Percentiles rank a stretch among this genome's conserved stretches.
These are phyloP conservation scores for Augochlora pura DNA, from an alignment of 1,140 invertebrate species.

Conservation along the genomic window DNA sequence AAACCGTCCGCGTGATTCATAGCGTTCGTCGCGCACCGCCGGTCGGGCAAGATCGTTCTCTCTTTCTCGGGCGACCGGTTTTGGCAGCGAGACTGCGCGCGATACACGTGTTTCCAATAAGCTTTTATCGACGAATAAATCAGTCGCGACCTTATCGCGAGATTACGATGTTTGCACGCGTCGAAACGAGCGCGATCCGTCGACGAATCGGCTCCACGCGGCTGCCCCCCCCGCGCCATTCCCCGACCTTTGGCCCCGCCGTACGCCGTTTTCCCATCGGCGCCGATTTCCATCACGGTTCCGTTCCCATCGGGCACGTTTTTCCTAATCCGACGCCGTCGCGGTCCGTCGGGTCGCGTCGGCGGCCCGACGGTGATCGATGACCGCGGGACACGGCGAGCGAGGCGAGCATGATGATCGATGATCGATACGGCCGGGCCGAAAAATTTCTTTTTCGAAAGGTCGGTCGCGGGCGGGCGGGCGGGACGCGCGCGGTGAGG, in stretches of 20 bases:
- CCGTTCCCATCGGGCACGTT: no score
- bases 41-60: conserved; percentile 13
- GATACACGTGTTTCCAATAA: conserved; percentile 74
- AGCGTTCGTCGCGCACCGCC: conserved; percentile 38
- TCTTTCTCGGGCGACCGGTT: conserved; percentile 70
- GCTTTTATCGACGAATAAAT: conserved; percentile 74
- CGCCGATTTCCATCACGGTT: no score
- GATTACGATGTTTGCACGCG: conserved; percentile 70
- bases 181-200: conserved; percentile 28
- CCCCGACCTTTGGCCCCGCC: background rate
- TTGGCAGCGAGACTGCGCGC: conserved; percentile 61
- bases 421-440: no score
- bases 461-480: no score
- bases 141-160: conserved; percentile 68
- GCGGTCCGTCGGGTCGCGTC: no score
- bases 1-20: conserved; percentile 62
- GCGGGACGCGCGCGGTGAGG: no score
- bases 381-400: no score
- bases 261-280: background rate
- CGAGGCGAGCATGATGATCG: no score
- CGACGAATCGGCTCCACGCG: background rate
- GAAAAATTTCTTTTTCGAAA: no score
- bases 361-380: no score
- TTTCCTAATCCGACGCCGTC: no score
- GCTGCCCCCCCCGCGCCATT: background rate